A percentile compares a stretch with the other conserved stretches of the same genome.
phyloP scores from a whole-genome alignment of 2,888 invertebrate genomes.

The Rhamnusium bicolor region DNA sequence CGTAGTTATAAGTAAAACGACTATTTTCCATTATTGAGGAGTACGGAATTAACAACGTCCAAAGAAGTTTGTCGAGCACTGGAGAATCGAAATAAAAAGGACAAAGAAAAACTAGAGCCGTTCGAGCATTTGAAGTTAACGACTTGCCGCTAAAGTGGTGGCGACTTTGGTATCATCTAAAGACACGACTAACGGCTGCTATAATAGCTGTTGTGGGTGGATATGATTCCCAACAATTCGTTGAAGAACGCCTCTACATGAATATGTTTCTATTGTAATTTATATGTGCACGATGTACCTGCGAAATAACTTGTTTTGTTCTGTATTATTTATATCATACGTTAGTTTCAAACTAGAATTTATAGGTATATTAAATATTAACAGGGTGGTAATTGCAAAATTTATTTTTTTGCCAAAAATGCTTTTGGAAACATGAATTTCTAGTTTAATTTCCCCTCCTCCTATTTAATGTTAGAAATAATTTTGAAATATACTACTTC shows the following conservation, averaged over 20 bases:
- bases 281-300: constrained; percentile 38
- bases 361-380: constrained; percentile 24
- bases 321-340: constrained; percentile 39
- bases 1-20: not conserved
- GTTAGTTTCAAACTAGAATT: constrained; percentile 26
- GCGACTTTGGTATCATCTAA: constrained; percentile 49
- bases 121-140: constrained; percentile 45
- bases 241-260: constrained; percentile 57
- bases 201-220: constrained; percentile 57
- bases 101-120: constrained; percentile 15
- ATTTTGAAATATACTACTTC: too few species aligned
- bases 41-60: not conserved
- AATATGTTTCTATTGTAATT: constrained; percentile 49
- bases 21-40: not conserved
- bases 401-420: not conserved
- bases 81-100: not conserved
- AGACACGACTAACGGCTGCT: constrained; percentile 54
- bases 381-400: not conserved
- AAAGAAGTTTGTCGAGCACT: constrained; percentile 4
- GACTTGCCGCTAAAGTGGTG: constrained; percentile 53
- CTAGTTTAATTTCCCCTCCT: too few species aligned
- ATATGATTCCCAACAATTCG: constrained; percentile 55
- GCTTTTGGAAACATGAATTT: not conserved
- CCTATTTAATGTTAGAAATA: too few species aligned
- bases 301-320: constrained; percentile 42